These are phyloP conservation scores for Limnothrissa miodon DNA, from an alignment of 2,113 vertebrate genomes.

Conservation along the genomic window DNA sequence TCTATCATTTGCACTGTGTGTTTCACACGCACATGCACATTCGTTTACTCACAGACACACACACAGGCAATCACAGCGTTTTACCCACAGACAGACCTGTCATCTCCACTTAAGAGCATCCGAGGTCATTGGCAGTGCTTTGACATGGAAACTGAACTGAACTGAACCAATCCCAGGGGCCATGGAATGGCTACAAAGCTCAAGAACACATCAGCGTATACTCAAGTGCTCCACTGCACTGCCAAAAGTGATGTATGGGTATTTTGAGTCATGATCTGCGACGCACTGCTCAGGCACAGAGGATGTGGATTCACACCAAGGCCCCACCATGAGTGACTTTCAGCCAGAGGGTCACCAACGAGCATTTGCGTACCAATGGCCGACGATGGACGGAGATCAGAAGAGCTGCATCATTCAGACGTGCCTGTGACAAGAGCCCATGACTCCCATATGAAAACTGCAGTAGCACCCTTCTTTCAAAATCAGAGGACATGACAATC, in stretches of 20 bases:
- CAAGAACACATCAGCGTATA: background rate
- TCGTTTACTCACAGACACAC: background rate
- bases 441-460: background rate
- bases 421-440: background rate
- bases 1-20: background rate
- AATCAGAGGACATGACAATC: background rate
- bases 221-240: background rate
- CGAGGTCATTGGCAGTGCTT: background rate
- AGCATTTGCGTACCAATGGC: background rate
- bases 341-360: too few species aligned
- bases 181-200: background rate
- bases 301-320: background rate
- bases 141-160: slow-evolving; percentile 1
- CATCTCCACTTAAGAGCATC: background rate
- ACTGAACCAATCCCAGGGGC: background rate
- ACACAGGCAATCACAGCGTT: slow-evolving; percentile 1
- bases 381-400: background rate
- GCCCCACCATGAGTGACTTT: background rate
- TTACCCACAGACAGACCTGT: slow-evolving; percentile 9
- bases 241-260: too few species aligned
- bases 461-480: background rate
- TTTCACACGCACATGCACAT: background rate
- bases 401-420: background rate
- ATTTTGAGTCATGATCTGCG: too few species aligned
- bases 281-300: too few species aligned